Percentiles rank a stretch among this genome's conserved stretches.
phyloP scores from a whole-genome alignment of 2,113 vertebrate species.

The Ploceus nigricollis region DNA sequence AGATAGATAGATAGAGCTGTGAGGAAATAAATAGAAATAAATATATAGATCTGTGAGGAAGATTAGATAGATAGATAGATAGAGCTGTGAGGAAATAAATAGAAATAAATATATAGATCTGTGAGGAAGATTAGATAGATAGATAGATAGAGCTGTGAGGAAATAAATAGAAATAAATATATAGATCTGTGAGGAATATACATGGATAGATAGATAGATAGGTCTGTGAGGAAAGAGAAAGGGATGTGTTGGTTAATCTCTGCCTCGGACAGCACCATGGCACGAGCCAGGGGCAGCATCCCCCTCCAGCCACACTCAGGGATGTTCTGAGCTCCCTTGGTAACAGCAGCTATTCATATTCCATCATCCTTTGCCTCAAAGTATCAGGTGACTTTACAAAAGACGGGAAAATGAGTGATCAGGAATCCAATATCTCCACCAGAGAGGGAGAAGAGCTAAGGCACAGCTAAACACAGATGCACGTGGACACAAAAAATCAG shows the following conservation, averaged over 20 bases:
- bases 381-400: not conserved
- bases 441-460: not conserved
- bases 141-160: conserved; percentile 56
- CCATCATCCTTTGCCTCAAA: not conserved
- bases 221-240: conserved; percentile 73
- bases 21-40: not conserved
- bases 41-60: not conserved
- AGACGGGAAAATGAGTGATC: not conserved
- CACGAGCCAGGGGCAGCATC: accelerated
- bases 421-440: not conserved
- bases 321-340: not conserved
- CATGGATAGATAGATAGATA: conserved; percentile 11
- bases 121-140: not conserved
- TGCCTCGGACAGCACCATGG: accelerated
- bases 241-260: not conserved
- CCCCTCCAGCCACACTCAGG: not conserved
- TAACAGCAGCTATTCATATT: not conserved
- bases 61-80: no score
- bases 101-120: not conserved
- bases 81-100: conserved; percentile 63
- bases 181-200: not conserved
- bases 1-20: conserved; percentile 75
- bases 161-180: not conserved
- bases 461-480: not conserved
- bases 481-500: not conserved